These are phyloP conservation scores for Stenodera caucasica DNA, from an alignment of 2,888 invertebrate species.

Conservation along the genomic window DNA sequence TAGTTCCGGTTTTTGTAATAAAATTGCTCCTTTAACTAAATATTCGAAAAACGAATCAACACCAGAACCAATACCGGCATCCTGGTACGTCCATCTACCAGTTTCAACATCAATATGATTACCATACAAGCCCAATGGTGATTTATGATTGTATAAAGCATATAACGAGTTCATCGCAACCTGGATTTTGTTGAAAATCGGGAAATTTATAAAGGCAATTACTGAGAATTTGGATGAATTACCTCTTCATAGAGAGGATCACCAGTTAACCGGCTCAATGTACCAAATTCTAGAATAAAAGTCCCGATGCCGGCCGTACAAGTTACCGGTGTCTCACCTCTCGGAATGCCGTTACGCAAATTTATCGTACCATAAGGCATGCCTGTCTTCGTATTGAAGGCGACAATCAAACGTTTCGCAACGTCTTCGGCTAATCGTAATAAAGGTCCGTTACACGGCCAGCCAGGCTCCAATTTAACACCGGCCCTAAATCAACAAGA, in stretches of 20 bases:
- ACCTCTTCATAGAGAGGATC: slow-evolving; percentile 93
- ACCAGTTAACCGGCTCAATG: slow-evolving; percentile 89
- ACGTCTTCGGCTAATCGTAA: slow-evolving; percentile 92
- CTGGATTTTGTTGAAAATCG: slow-evolving; percentile 52
- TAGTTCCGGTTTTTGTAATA: slow-evolving; percentile 83
- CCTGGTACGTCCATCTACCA: slow-evolving; percentile 96
- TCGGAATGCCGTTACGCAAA: slow-evolving; percentile 86
- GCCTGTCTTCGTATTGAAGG: slow-evolving; percentile 87
- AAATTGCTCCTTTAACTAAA: slow-evolving; percentile 91
- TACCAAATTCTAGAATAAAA: slow-evolving; percentile 94
- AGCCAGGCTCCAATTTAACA: slow-evolving; percentile 81
- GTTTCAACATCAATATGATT: slow-evolving; percentile 96
- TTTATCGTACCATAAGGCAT: slow-evolving; percentile 99
- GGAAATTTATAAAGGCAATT: no score
- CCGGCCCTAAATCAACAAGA: slow-evolving; percentile 65
- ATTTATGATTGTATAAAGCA: slow-evolving; percentile 83
- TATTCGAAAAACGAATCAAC: slow-evolving; percentile 99
- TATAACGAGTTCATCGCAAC: slow-evolving; percentile 90
- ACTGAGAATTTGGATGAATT: slow-evolving; percentile 39
- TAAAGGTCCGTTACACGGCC: slow-evolving; percentile 97
- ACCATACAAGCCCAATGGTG: slow-evolving; percentile 86
- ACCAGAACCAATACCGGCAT: slow-evolving; percentile 95
- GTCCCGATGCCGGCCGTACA: slow-evolving; percentile 99
- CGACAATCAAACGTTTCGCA: slow-evolving; percentile 86
- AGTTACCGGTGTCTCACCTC: slow-evolving; percentile 93